phyloP scores from a whole-genome alignment of 2,797 vertebrate species.

The Nothura maculosa region DNA sequence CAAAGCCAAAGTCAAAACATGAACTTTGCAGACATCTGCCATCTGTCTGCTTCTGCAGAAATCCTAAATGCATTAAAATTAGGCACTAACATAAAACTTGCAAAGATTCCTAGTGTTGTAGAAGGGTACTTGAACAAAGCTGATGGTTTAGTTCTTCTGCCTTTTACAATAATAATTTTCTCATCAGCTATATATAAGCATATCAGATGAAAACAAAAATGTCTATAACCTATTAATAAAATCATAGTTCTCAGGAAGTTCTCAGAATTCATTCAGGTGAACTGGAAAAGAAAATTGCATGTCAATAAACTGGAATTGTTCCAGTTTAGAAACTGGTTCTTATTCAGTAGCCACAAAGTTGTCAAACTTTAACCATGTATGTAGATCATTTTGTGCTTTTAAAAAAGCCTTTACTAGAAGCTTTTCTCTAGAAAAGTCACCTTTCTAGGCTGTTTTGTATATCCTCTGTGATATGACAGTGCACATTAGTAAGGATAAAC shows the following conservation, averaged over 20 bases:
- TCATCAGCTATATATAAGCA: not conserved
- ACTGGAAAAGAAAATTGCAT: conserved; percentile 1
- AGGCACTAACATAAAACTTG: rapidly evolving
- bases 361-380: conserved; percentile 33
- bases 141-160: not conserved
- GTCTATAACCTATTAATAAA: not conserved
- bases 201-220: not conserved
- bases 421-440: too few species aligned
- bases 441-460: not conserved
- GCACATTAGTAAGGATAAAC: rapidly evolving
- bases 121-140: rapidly evolving
- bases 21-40: not conserved
- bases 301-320: conserved; percentile 16
- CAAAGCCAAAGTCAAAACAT: not conserved
- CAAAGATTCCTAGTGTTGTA: rapidly evolving
- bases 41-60: not conserved
- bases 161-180: rapidly evolving
- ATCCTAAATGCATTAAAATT: not conserved
- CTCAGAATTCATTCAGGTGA: not conserved
- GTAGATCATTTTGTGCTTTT: not conserved
- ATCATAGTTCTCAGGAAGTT: not conserved
- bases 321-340: too few species aligned
- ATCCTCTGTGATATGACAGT: not conserved
- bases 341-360: conserved; percentile 7
- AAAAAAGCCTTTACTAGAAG: not conserved